A percentile compares a stretch with the other conserved stretches of the same genome.
These are phyloP conservation scores for Chionodraco myersi DNA, from an alignment of 2,113 vertebrate species.

Conservation along the genomic window DNA sequence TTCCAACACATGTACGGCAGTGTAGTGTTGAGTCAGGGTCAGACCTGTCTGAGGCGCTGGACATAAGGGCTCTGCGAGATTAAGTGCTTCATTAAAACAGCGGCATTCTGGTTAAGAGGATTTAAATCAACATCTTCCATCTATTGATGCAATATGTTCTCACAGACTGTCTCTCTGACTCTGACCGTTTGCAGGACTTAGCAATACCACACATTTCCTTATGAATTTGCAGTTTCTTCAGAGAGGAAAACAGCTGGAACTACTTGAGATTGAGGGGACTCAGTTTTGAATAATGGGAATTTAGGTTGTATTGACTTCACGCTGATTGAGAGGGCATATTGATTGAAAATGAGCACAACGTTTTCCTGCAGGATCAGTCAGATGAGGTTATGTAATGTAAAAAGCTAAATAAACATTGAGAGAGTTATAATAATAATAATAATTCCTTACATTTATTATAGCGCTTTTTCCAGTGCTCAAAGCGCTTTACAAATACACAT, in stretches of 20 bases:
- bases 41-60: background rate
- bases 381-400: background rate
- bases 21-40: background rate
- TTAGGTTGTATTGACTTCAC: background rate
- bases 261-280: background rate
- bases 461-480: no score
- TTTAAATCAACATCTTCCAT: conserved; percentile 50
- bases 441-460: no score
- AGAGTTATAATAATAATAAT: background rate
- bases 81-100: conserved; percentile 41
- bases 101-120: conserved; percentile 10
- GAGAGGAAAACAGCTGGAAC: no score
- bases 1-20: no score
- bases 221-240: background rate
- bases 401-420: background rate
- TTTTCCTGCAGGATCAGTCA: no score
- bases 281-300: background rate
- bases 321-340: background rate
- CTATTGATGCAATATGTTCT: background rate
- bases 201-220: background rate
- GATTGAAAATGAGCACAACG: background rate
- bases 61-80: conserved; percentile 20
- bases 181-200: background rate
- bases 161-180: conserved; percentile 3
- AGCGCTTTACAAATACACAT: no score